Evolutionary conservation across 2,888 invertebrate species (phyloP), one percentile per base, ranked within the genome.

Genomic region (Eustalomyia histrio): DNA sequence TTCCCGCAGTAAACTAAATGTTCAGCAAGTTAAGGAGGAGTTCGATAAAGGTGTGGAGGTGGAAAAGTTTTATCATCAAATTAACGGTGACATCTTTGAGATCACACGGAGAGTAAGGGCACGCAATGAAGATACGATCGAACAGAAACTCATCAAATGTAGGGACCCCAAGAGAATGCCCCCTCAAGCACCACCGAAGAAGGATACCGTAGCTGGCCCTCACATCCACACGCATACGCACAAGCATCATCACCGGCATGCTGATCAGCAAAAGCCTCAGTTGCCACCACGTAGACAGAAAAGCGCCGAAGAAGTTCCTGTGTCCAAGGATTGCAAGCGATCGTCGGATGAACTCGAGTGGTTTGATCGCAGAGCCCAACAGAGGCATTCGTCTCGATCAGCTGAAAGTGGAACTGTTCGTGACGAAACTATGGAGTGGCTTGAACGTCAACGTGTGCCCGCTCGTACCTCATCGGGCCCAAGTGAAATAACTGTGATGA

Each of bases 21-120:
- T 83, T n/a, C 85, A 78, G 9, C 84, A 83, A 14, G 88, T 85
- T 1, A 88, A 88, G 53, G 88, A 89, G 64, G 88, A 90, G 39
- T 90, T 90, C 60, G 90, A 90, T 68, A 89, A 90, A 5, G 90
- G 90, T 16, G 90, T 90, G 1, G 90, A 90, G 75, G 90, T 90
- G n/a, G 90, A 91, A 71, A 90, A 90, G 79, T 90, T 90, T 81
- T 90, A 91, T 82, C 90, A 90, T 80, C 90, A 91, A 83, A 90
- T 90, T 69, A 90, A 91, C 57, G 91, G 91, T 2, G 90, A 91
- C 57, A 89, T 90, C 52, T 90, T 90, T 76, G 91, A 91, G 83
- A 90, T 90, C 52, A 91, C 90, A 8, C 84, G 91, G 0, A 83
- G 90, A 0, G 90, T 90, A 18, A 84, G 89, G 12, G 89, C 90